Base-by-base conservation (phyloP, 2,797 vertebrate species). In the Gephyroberyx darwinii region DNA sequence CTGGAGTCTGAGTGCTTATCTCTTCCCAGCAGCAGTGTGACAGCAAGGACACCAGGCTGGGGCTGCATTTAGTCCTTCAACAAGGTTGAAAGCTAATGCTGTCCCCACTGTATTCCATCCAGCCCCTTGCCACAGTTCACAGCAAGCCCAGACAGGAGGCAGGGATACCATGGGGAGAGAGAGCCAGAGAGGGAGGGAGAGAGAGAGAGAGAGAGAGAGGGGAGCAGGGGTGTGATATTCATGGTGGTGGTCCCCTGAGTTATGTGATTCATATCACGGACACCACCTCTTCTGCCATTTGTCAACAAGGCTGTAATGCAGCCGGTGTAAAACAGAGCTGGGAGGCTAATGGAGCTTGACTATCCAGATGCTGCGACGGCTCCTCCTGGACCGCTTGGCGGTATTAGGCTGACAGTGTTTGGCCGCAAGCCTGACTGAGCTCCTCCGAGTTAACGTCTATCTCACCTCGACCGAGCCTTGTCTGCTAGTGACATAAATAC, bases 261-360 rank as follows among this genome's bases (percentile, higher is more conserved):
- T 82, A 71, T 78, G 81, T 71, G 86, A 90, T 89, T 91, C 89
- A 81, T 89, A 91, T 92, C 91, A 85, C 79, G 81, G 81, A 90
- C 83, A 72, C 75, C 82, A 90, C 87, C 88, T 89, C 85, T 77
- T 71, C 84, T 88, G 88, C 85, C 89, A 84, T 91, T 90, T 91
- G 91, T 92, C 90, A 89, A 88, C 88, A 84, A 78, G 74, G 82
- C 82, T 65, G 82, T 84, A 91, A 91, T 76, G 89, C 84, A 89
- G 85, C 85, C 33, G 19, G 70, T 85, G 87, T 90, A 89, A 84
- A 86, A 90, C 87, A 74, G 85, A 79, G 89, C 89, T 50, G 54
- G 72, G 75, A 81, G 89, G 76, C 83, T 92, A 93, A 94, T 94
- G 88, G 91, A 91, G 90, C 91, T 82, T 92, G 91, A 91, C 91